These are phyloP conservation scores for Aptenodytes forsteri DNA, from an alignment of 2,113 vertebrate genomes.

Conservation along the genomic window DNA sequence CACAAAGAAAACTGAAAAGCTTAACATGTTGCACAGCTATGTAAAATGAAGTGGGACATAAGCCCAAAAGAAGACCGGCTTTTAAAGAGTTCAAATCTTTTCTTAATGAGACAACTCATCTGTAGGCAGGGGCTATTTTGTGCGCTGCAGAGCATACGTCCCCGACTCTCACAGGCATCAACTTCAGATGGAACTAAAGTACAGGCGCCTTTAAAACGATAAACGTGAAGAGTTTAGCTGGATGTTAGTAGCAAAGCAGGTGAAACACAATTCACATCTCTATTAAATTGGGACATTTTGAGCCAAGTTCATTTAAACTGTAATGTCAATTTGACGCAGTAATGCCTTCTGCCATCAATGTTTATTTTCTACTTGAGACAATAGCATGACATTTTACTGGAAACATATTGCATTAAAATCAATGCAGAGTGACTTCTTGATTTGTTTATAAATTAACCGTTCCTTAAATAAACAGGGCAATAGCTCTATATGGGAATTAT, in stretches of 20 bases:
- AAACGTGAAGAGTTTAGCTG: not conserved
- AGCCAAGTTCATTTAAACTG: not conserved
- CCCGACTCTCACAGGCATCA: not conserved
- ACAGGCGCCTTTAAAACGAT: not conserved
- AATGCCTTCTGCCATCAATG: not conserved
- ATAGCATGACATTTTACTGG: slow-evolving; percentile 24
- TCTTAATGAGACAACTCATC: not conserved
- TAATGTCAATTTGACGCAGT: not conserved
- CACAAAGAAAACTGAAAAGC: not conserved
- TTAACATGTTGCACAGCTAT: not conserved
- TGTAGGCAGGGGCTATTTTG: not conserved
- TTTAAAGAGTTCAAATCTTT: not conserved
- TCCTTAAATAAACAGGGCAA: slow-evolving; percentile 68
- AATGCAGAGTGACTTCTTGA: slow-evolving; percentile 39
- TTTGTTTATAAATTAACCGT: slow-evolving; percentile 71
- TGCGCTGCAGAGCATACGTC: not conserved
- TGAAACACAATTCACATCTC: not conserved
- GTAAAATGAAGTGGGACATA: not conserved
- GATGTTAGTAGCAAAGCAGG: not conserved
- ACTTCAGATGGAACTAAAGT: not conserved
- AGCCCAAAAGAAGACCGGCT: not conserved
- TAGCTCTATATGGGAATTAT: slow-evolving; percentile 45
- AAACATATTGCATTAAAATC: slow-evolving; percentile 47
- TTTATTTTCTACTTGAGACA: slow-evolving; percentile 21
- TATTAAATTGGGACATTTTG: not conserved